phyloP scores from a whole-genome alignment of 2,888 invertebrate genomes.

The Oligia latruncula region DNA sequence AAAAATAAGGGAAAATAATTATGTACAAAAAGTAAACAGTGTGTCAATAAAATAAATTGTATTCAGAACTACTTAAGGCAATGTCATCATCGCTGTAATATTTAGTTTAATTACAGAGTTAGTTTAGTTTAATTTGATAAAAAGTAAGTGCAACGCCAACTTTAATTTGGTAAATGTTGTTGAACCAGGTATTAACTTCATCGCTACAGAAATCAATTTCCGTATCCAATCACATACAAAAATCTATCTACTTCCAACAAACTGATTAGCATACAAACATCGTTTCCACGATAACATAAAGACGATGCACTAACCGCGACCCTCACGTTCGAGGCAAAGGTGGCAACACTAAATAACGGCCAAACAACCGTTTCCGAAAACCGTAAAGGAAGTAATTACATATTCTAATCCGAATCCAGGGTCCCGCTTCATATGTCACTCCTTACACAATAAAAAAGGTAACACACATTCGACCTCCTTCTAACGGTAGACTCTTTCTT shows the following conservation, averaged over 20 bases:
- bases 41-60: neutral
- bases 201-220: conserved; percentile 37
- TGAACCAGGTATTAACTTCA: conserved; percentile 14
- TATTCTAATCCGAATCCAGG: conserved; percentile 88
- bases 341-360: conserved; percentile 80
- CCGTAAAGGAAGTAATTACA: conserved; percentile 90
- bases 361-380: conserved; percentile 87
- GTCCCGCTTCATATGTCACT: conserved; percentile 89
- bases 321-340: conserved; percentile 74
- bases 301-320: conserved; percentile 65
- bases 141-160: conserved; percentile 5
- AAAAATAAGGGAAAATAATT: conserved; percentile 52
- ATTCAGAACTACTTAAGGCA: neutral
- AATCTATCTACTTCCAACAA: conserved; percentile 42
- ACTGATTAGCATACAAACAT: conserved; percentile 66
- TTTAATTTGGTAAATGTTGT: conserved; percentile 20
- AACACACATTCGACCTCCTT: conserved; percentile 78
- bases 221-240: conserved; percentile 40
- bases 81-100: neutral
- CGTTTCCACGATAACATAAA: conserved; percentile 65
- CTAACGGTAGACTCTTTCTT: conserved; percentile 85
- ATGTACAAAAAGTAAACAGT: conserved; percentile 28
- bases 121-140: no score
- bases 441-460: conserved; percentile 84
- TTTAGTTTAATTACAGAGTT: neutral